phyloP scores from a whole-genome alignment of 2,113 vertebrate genomes.

The Hepsetus odoe region DNA sequence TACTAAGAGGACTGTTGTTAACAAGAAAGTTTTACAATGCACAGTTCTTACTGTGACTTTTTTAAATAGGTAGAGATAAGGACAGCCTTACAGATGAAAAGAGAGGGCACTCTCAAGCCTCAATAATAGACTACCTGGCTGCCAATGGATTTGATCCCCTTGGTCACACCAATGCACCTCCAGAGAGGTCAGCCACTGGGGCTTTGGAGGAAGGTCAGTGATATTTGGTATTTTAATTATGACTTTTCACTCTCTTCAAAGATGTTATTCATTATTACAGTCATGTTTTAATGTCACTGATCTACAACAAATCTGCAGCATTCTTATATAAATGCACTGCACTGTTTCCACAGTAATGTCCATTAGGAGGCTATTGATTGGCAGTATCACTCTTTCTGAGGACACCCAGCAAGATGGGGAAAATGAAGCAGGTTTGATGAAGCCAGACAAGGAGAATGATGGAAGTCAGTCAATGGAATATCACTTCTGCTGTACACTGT shows the following conservation, averaged over 20 bases:
- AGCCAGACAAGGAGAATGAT: slow-evolving; percentile 55
- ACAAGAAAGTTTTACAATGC: background rate
- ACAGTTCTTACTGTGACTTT: background rate
- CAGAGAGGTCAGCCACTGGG: slow-evolving; percentile 66
- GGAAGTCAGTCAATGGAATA: too few relatives aligned
- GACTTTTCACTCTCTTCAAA: too few relatives aligned
- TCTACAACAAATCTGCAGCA: background rate
- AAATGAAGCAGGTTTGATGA: slow-evolving; percentile 60
- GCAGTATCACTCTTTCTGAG: slow-evolving; percentile 71
- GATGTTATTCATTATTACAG: background rate
- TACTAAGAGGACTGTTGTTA: too few relatives aligned
- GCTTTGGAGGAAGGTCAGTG: slow-evolving; percentile 77
- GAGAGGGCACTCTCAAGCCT: slow-evolving; percentile 58
- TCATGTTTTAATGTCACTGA: too few relatives aligned
- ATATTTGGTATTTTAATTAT: background rate
- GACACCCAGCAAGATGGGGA: slow-evolving; percentile 67
- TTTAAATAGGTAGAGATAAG: slow-evolving; percentile 70
- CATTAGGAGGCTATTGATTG: slow-evolving; percentile 79
- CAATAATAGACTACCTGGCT: slow-evolving; percentile 74
- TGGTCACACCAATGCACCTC: slow-evolving; percentile 64
- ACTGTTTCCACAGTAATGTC: slow-evolving; percentile 70
- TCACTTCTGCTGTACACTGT: too few relatives aligned
- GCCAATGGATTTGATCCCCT: slow-evolving; percentile 72
- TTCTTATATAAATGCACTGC: background rate
- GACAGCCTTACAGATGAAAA: slow-evolving; percentile 68